These are phyloP conservation scores for Babyrousa celebensis DNA, from an alignment of 2,797 vertebrate species.

Conservation along the genomic window DNA sequence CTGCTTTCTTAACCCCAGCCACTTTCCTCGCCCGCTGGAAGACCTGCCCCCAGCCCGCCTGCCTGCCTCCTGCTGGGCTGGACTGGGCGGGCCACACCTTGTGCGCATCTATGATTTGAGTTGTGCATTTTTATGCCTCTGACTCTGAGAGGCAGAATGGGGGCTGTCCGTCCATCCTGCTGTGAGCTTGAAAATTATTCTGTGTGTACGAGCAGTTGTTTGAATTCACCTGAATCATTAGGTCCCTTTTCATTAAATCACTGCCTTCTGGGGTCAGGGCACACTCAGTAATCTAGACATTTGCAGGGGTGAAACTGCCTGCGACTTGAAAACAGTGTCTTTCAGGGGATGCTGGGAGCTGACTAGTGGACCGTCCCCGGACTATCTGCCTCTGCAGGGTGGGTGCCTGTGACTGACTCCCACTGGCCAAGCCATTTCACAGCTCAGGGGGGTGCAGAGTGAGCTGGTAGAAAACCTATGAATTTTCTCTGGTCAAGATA, in stretches of 20 bases:
- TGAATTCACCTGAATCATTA: background rate
- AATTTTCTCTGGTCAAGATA: background rate
- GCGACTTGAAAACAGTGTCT: background rate
- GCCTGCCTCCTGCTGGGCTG: background rate
- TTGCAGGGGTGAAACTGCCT: background rate
- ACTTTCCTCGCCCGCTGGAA: background rate
- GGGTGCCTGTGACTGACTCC: background rate
- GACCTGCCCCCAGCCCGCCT: background rate
- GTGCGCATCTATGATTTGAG: fast-evolving
- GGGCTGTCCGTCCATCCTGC: background rate
- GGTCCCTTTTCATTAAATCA: background rate
- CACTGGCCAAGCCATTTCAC: background rate
- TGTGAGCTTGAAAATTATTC: background rate
- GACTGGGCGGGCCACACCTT: background rate
- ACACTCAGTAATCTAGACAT: background rate
- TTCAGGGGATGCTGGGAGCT: background rate
- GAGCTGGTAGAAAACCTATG: background rate
- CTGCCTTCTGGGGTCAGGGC: background rate
- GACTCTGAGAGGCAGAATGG: background rate
- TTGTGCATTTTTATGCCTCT: background rate
- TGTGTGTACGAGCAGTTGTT: background rate
- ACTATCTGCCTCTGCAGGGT: background rate
- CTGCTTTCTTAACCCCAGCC: background rate
- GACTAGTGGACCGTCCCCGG: fast-evolving
- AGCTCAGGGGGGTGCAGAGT: background rate